phyloP scores from a whole-genome alignment of 2,797 vertebrate species.

The Otolemur crassicaudatus region DNA sequence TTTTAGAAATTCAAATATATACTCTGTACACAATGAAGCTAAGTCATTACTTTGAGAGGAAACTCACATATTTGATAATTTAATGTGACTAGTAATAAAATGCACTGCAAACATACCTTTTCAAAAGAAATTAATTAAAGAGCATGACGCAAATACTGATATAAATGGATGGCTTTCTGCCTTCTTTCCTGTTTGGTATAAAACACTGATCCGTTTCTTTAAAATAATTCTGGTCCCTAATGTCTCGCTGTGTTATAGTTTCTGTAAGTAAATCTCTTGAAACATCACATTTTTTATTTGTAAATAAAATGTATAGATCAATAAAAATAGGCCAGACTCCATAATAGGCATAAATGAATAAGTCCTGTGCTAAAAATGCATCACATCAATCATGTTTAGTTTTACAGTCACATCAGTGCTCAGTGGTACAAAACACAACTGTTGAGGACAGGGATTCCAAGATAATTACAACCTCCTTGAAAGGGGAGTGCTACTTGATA shows the following conservation, averaged over 20 bases:
- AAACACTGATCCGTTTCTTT: neutral
- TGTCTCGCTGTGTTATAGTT: constrained; percentile 43
- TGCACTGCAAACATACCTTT: neutral
- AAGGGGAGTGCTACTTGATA: neutral
- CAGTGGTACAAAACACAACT: neutral
- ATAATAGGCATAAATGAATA: constrained; percentile 22
- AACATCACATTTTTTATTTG: constrained; percentile 64
- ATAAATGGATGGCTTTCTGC: neutral
- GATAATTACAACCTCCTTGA: neutral
- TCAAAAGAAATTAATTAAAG: constrained; percentile 2
- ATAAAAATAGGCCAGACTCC: constrained; percentile 52
- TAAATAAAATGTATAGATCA: constrained; percentile 70
- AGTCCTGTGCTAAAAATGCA: constrained; percentile 5
- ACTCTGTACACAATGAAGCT: neutral
- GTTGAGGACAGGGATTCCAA: neutral
- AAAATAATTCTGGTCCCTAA: constrained; percentile 23
- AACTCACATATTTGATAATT: neutral
- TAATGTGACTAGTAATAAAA: constrained; percentile 4
- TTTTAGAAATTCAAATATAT: constrained; percentile 35
- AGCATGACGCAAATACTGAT: neutral
- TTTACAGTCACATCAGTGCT: neutral
- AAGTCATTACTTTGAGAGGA: neutral
- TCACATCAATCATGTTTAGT: neutral
- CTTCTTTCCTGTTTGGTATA: neutral
- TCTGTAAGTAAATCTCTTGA: constrained; percentile 56